Evolutionary conservation across 2,888 invertebrate species (phyloP).

Genomic region (Lepidocyrtoides sp.): DNA sequence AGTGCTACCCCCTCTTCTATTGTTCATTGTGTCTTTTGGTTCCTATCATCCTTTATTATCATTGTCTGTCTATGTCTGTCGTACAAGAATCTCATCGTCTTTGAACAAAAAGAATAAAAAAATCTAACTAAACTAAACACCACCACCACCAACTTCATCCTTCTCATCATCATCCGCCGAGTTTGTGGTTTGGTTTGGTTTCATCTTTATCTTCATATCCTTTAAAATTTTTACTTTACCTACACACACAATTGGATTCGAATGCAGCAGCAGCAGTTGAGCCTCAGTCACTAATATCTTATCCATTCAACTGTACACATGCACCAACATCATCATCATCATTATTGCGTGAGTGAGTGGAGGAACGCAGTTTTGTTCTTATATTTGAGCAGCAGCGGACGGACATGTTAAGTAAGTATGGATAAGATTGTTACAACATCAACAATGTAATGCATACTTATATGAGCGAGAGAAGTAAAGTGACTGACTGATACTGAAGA

Average conservation of each 20-base stretch:
- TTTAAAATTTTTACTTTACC: neutral
- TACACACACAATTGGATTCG: constrained; percentile 49
- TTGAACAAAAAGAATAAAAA: constrained; percentile 53
- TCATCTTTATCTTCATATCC: constrained; percentile 54
- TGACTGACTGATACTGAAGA: constrained; percentile 31
- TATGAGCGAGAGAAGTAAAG: neutral
- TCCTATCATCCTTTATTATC: neutral
- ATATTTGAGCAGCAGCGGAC: neutral
- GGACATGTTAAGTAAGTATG: constrained; percentile 18
- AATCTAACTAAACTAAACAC: constrained; percentile 63
- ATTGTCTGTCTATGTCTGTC: neutral
- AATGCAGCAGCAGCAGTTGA: constrained; percentile 27
- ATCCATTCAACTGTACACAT: constrained; percentile 59
- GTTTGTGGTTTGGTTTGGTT: constrained; percentile 55
- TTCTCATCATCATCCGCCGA: constrained; percentile 25
- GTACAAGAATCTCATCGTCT: neutral
- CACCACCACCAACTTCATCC: constrained; percentile 2
- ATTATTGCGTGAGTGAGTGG: neutral
- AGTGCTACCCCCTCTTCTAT: neutral
- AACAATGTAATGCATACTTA: neutral
- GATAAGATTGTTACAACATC: constrained; percentile 42
- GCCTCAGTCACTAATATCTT: constrained; percentile 26
- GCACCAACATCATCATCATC: constrained; percentile 20
- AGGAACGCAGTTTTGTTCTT: neutral
- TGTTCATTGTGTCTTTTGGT: constrained; percentile 5